Evolutionary conservation across 2,888 invertebrate species (phyloP), one percentile per base, ranked within the genome.

Genomic region (Pammene fasciana): DNA sequence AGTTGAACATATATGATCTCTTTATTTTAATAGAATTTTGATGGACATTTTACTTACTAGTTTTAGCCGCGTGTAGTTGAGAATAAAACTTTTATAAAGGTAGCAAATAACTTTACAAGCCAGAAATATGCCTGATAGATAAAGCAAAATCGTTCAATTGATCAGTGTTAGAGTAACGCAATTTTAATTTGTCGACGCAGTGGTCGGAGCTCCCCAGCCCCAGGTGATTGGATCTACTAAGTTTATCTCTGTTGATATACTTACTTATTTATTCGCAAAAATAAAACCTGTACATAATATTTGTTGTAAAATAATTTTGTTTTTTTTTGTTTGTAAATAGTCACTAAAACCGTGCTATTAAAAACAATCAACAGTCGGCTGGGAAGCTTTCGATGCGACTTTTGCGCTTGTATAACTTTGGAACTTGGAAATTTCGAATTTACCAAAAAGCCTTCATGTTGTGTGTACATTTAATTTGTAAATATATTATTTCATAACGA

Each of bases 41-140:
- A 90, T 89, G 90, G 90, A 89, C 90, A 87, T 90, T 90, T 91
- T 92, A 92, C 91, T 91, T 92, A 90, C 89, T 91, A 91, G 88
- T 82, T 85, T 84, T 90, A 90, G 86, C 86, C 77, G 82, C 86
- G 82, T 85, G 84, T 87, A 88, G 83, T 84, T 85, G 83, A 80
- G 50, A 81, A 82, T 88, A 87, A 83, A 77, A 75, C 65, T 67
- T 38, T 82, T 79, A 78, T 75, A 70, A 75, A 78, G 75, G 80
- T 85, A 85, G 85, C 87, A 87, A 87, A 86, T 86, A 79, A 82
- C 78, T 78, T 85, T 86, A 78, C 82, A 57, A 78, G 77, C 74
- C 79, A 75, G 81, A 77, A 72, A 74, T 75, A 73, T 79, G 74
- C 77, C 79, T 77, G 79, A 78, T 82, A 79, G 79, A 78, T 82